Percentiles rank a stretch among this genome's conserved stretches.
These are phyloP conservation scores for Sciurus niger DNA, from an alignment of 2,113 vertebrate genomes.

Conservation along the genomic window DNA sequence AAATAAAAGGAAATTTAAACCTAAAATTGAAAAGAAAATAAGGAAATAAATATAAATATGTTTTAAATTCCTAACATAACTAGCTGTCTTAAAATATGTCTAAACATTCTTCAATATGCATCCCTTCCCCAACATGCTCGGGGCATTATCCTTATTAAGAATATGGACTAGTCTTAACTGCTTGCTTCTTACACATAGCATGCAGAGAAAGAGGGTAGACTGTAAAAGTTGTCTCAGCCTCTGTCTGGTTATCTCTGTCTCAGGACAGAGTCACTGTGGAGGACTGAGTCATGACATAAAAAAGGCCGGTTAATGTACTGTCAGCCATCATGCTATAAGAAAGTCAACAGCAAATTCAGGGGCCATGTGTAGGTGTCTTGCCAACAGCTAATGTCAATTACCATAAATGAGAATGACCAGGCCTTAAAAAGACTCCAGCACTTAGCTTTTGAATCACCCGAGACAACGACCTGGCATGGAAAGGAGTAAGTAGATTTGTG, in stretches of 20 bases:
- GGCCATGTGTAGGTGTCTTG: rapidly evolving
- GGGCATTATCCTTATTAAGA: not conserved
- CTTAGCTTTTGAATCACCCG: not conserved
- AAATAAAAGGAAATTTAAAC: not conserved
- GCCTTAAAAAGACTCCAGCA: not conserved
- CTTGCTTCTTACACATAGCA: not conserved
- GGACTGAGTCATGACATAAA: not conserved
- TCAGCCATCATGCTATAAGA: not conserved
- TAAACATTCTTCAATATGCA: not conserved
- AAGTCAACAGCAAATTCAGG: not conserved
- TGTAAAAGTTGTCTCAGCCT: not conserved
- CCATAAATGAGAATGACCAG: not conserved
- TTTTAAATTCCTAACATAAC: not conserved
- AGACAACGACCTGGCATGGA: not conserved
- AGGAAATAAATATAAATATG: not conserved
- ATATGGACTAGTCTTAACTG: not conserved
- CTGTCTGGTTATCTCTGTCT: not conserved
- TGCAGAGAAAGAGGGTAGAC: not conserved
- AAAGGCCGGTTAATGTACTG: not conserved
- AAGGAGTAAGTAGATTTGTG: not conserved
- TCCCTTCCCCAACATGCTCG: not conserved
- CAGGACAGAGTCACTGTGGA: not conserved
- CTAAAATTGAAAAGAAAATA: not conserved
- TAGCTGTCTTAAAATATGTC: not conserved
- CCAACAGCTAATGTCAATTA: not conserved